Percentiles rank a stretch among this genome's conserved stretches.
These are phyloP conservation scores for Amphipoea lucens DNA, from an alignment of 2,888 invertebrate genomes.

Conservation along the genomic window DNA sequence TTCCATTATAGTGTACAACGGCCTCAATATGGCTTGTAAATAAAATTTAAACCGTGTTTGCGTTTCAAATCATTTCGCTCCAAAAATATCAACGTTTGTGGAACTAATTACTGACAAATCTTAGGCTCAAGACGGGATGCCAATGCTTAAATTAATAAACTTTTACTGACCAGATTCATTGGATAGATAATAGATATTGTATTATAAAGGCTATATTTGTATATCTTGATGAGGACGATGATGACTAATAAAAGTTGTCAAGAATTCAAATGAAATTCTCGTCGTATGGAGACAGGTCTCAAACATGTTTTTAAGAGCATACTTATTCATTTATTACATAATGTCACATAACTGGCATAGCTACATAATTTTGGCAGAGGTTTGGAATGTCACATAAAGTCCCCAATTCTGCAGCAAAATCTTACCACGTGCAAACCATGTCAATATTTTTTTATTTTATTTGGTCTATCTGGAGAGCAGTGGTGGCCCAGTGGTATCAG, in stretches of 20 bases:
- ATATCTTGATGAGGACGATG: no score
- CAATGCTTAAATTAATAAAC: neutral
- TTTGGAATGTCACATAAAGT: neutral
- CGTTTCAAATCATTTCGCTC: neutral
- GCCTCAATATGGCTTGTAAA: neutral
- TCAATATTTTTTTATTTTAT: neutral
- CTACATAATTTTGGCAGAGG: slow-evolving; percentile 48
- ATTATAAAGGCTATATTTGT: neutral
- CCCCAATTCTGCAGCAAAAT: neutral
- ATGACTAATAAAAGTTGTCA: slow-evolving; percentile 13
- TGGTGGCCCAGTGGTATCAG: no score
- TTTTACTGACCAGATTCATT: neutral
- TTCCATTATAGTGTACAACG: neutral
- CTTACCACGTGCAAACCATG: neutral
- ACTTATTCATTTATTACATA: slow-evolving; percentile 27
- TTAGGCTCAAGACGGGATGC: neutral
- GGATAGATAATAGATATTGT: no score
- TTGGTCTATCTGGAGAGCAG: no score
- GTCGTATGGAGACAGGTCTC: slow-evolving; percentile 21
- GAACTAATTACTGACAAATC: neutral
- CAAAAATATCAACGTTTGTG: neutral
- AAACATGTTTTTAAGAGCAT: slow-evolving; percentile 39
- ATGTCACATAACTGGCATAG: slow-evolving; percentile 40
- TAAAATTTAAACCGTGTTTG: neutral
- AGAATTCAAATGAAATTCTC: slow-evolving; percentile 27